Evolutionary conservation across 2,113 vertebrate genomes (phyloP), one percentile per base, ranked within the genome.

Genomic region (Prochilodus magdalenae): DNA sequence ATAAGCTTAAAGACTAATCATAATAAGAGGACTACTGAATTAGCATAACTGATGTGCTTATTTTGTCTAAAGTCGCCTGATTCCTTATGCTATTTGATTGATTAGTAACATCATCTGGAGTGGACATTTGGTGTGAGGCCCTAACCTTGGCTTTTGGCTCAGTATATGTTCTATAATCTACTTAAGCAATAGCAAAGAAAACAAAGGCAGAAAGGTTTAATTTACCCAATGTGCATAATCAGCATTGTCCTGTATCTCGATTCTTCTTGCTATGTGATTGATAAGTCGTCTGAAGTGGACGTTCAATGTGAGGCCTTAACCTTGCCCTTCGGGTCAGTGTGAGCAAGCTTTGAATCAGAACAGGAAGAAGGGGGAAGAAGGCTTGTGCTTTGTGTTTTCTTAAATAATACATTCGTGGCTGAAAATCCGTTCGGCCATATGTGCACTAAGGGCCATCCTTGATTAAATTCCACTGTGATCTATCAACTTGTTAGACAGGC

Each of bases 401-500:
- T 57, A 18, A 57, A n/a, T n/a, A 57, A 22, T n/a, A 15, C 53
- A 20, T 57, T 7, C 5, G 18, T 20, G 18, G 20, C 22, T 57
- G 53, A 5, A 33, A 40, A 24, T 8, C 33, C 44, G 10, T 16
- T 0, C 71, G 22, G 11, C n/a, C 26, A 49, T 77, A 77, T 57
- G 71, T 53, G 47, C 18, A 44, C 26, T 79, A 71, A 79, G 63
- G 26, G 73, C 44, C 24, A 4, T 75, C 65, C 86, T 53, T 90
- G 88, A 92, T 87, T 90, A 82, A 84, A 86, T 83, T 81, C 79
- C 80, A 75, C 86, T 88, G 90, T 59, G 83, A 91, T 92, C 89
- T 87, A 87, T 93, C 91, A 92, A 81, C 80, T 47, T 70, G 65
- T 82, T 84, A 89, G 90, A 92, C 90, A 87, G 82, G 87, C 82